Percentiles rank a stretch among this genome's conserved stretches.
phyloP scores from a whole-genome alignment of 1,140 invertebrate genomes.

The Leptinotarsa defecta region DNA sequence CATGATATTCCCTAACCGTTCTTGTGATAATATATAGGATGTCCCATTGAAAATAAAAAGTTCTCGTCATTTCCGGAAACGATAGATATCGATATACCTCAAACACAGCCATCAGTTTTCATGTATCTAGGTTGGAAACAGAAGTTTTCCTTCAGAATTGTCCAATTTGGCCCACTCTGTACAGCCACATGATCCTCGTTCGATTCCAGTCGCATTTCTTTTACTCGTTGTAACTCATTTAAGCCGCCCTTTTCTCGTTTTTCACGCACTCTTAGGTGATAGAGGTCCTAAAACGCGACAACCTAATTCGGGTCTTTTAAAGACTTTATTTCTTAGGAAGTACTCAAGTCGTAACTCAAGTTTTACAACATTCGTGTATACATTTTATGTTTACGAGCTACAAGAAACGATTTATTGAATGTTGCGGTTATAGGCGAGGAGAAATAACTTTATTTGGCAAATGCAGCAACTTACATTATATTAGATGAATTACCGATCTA shows the following conservation, averaged over 20 bases:
- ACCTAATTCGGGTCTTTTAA: slow-evolving; percentile 21
- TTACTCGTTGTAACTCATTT: slow-evolving; percentile 19
- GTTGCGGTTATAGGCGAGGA: background rate
- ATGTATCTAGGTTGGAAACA: no score
- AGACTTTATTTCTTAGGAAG: background rate
- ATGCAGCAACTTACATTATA: no score
- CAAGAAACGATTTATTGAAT: slow-evolving; percentile 1
- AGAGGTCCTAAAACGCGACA: slow-evolving; percentile 20
- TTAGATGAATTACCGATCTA: no score
- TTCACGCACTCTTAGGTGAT: slow-evolving; percentile 16
- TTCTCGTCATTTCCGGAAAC: no score
- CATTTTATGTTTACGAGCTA: slow-evolving; percentile 14
- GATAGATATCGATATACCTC: no score
- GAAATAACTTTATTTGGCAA: no score
- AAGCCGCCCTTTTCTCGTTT: slow-evolving; percentile 18
- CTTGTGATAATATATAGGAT: no score
- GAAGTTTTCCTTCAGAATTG: no score
- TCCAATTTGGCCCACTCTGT: no score
- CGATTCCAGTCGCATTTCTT: background rate
- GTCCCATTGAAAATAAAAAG: no score
- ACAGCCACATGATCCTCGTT: background rate
- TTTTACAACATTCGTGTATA: slow-evolving; percentile 21
- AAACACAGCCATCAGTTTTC: no score
- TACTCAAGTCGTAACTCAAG: slow-evolving; percentile 14
- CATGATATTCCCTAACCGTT: no score